Evolutionary conservation across 1,140 invertebrate species (phyloP).

Genomic region (Hestina assimilis): DNA sequence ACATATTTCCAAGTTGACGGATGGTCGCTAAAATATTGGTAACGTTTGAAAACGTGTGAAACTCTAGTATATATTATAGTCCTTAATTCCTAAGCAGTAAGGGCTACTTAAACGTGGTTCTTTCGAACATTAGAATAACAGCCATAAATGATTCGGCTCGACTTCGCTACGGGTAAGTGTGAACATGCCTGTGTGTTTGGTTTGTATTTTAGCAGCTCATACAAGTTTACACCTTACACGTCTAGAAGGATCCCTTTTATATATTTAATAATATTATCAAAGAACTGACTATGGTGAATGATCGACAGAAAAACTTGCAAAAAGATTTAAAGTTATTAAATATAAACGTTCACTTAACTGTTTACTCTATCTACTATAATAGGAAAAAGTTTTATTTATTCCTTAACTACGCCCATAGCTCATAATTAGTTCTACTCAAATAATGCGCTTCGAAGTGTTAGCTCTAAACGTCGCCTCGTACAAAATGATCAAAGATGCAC

Average conservation of each 20-base stretch:
- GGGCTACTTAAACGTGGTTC: not conserved
- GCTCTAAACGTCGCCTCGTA: no score
- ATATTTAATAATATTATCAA: no score
- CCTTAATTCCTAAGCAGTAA: not conserved
- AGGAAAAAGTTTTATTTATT: no score
- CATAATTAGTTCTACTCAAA: no score
- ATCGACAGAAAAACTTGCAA: no score
- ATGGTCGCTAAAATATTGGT: constrained; percentile 27
- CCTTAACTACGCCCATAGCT: no score
- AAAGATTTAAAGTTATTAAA: no score
- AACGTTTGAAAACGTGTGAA: constrained; percentile 20
- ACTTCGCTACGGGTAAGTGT: constrained; percentile 4
- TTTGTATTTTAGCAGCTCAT: not conserved
- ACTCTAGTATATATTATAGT: not conserved
- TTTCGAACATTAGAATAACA: constrained; percentile 11
- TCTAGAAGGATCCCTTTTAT: not conserved
- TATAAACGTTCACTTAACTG: no score
- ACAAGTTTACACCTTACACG: not conserved
- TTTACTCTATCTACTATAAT: no score
- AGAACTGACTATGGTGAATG: no score
- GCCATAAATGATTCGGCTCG: constrained; percentile 20
- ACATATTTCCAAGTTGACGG: constrained; percentile 25
- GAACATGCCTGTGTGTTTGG: constrained; percentile 4
- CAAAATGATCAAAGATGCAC: not conserved
- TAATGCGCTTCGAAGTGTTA: no score